phyloP scores from a whole-genome alignment of 1,140 invertebrate genomes.

The Holotrichia oblita region DNA sequence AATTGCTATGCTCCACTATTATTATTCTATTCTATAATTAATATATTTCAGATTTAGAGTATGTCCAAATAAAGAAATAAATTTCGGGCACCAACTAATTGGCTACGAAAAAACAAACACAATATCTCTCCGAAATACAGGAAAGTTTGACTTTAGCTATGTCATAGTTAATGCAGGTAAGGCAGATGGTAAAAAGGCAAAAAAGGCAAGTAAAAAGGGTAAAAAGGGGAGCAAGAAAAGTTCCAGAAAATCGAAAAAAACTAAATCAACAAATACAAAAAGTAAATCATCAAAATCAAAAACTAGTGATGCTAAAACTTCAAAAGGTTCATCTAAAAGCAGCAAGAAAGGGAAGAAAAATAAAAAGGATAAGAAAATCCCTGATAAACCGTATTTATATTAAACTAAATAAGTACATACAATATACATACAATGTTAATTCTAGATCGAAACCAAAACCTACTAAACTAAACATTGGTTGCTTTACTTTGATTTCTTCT shows the following conservation, averaged over 20 bases:
- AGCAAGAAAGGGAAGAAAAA: slow-evolving; percentile 32
- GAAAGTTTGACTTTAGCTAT: slow-evolving; percentile 54
- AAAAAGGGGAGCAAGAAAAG: slow-evolving; percentile 42
- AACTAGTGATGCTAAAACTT: slow-evolving; percentile 38
- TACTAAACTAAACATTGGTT: slow-evolving; percentile 49
- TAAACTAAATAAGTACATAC: too few species aligned
- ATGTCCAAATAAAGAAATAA: slow-evolving; percentile 50
- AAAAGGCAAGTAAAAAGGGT: slow-evolving; percentile 40
- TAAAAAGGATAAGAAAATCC: slow-evolving; percentile 31
- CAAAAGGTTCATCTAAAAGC: slow-evolving; percentile 41
- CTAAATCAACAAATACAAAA: slow-evolving; percentile 20
- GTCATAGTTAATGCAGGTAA: slow-evolving; percentile 46
- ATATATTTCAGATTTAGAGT: slow-evolving; percentile 50
- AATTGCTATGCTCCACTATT: background rate
- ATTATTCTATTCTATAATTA: background rate
- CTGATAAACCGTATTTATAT: background rate
- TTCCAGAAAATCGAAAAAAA: slow-evolving; percentile 41
- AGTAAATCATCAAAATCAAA: slow-evolving; percentile 42
- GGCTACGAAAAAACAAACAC: slow-evolving; percentile 44
- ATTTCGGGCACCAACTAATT: slow-evolving; percentile 53
- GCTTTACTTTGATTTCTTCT: slow-evolving; percentile 52
- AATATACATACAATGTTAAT: background rate
- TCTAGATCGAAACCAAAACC: slow-evolving; percentile 45
- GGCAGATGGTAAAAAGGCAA: slow-evolving; percentile 39
- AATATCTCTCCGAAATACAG: slow-evolving; percentile 51